Evolutionary conservation across 2,113 vertebrate genomes (phyloP).

Genomic region (Ptychochromis oligacanthus): DNA sequence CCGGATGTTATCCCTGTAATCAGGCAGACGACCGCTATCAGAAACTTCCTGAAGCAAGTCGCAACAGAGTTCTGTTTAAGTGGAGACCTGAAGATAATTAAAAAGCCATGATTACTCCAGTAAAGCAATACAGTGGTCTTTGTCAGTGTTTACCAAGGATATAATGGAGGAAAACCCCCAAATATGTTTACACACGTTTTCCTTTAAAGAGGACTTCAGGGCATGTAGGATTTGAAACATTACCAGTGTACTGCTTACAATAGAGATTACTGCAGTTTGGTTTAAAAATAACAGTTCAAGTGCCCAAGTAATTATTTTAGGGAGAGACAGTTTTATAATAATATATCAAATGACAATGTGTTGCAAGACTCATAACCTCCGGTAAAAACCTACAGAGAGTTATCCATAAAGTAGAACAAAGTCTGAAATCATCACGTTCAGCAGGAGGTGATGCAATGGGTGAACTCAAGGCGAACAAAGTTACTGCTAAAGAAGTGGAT

Average conservation of each 20-base stretch:
- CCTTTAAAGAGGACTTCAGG: neutral
- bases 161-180: slow-evolving; percentile 5
- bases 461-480: neutral
- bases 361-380: neutral
- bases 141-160: slow-evolving; percentile 14
- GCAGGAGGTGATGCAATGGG: neutral
- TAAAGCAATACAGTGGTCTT: slow-evolving; percentile 31
- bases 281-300: neutral
- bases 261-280: neutral
- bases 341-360: neutral
- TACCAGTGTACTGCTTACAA: neutral
- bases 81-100: slow-evolving; percentile 41
- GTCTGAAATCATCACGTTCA: neutral
- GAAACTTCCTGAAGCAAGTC: slow-evolving; percentile 42
- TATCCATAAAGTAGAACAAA: neutral
- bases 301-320: neutral
- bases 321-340: neutral
- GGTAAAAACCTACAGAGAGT: neutral
- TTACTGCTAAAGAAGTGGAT: neutral
- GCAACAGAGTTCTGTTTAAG: slow-evolving; percentile 6
- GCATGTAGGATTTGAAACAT: neutral
- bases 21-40: slow-evolving; percentile 4
- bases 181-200: slow-evolving; percentile 22
- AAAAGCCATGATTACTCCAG: slow-evolving; percentile 28
- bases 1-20: slow-evolving; percentile 41